A percentile compares a stretch with the other conserved stretches of the same genome.
Evolutionary conservation across 1,140 invertebrate genomes (phyloP).

Genomic region (Lerema accius): DNA sequence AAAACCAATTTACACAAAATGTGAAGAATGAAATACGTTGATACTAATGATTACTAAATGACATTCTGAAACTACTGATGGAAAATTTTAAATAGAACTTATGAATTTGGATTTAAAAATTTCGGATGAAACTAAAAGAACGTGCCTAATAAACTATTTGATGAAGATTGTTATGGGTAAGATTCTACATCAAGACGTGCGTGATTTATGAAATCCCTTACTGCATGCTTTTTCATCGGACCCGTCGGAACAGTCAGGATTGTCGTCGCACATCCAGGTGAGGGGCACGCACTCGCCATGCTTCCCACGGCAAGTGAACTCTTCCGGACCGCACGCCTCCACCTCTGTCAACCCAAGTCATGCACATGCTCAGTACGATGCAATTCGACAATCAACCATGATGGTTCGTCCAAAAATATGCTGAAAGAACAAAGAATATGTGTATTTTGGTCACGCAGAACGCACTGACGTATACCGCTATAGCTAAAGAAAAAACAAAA

Average conservation of each 20-base stretch:
- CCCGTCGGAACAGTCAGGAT: constrained; percentile 92
- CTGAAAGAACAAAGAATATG: too few species aligned
- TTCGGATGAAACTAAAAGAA: too few species aligned
- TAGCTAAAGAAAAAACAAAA: too few species aligned
- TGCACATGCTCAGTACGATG: constrained; percentile 72
- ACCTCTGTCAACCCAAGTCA: constrained; percentile 85
- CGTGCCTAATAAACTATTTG: too few species aligned
- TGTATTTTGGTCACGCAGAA: too few species aligned
- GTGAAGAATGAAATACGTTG: background rate
- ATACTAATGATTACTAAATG: too few species aligned
- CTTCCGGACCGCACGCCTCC: constrained; percentile 92
- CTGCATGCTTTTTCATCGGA: constrained; percentile 95
- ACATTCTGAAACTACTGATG: too few species aligned
- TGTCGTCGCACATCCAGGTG: constrained; percentile 96
- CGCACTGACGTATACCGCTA: too few species aligned
- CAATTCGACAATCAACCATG: constrained; percentile 41
- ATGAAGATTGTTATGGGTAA: too few species aligned
- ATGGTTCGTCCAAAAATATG: too few species aligned
- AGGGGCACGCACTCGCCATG: constrained; percentile 93
- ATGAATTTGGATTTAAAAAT: too few species aligned
- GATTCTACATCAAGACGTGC: background rate
- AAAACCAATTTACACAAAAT: background rate
- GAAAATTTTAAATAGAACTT: too few species aligned
- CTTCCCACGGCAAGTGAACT: constrained; percentile 91
- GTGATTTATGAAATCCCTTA: constrained; percentile 83